Percentiles rank a stretch among this genome's conserved stretches.
These are phyloP conservation scores for Seira ritae DNA, from an alignment of 2,888 invertebrate genomes.

Conservation along the genomic window DNA sequence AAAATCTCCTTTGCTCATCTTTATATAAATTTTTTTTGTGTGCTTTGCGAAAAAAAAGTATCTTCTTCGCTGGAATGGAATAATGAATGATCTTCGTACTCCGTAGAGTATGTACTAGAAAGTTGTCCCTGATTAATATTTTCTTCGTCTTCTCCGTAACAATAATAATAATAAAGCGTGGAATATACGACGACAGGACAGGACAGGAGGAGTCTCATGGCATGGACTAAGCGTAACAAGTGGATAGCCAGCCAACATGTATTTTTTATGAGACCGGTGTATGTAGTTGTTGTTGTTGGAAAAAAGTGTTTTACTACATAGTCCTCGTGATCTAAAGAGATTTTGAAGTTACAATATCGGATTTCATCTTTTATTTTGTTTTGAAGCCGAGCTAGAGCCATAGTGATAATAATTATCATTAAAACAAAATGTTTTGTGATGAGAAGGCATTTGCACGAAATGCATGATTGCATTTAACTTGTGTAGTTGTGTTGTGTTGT, in stretches of 20 bases:
- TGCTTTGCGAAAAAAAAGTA: background rate
- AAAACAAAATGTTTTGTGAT: too few species aligned
- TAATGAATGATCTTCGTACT: constrained; percentile 15
- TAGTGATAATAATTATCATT: too few species aligned
- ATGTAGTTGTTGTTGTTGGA: background rate
- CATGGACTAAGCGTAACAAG: background rate
- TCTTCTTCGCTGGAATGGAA: constrained; percentile 18
- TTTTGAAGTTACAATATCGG: too few species aligned
- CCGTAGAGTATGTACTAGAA: too few species aligned
- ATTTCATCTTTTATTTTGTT: too few species aligned
- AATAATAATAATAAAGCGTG: constrained; percentile 40
- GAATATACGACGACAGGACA: constrained; percentile 38
- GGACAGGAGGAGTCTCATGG: background rate
- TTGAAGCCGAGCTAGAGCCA: too few species aligned
- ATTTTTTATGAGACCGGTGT: constrained; percentile 38
- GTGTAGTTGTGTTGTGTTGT: too few species aligned
- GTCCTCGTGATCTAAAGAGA: too few species aligned
- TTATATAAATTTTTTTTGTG: constrained; percentile 19
- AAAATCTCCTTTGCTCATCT: constrained; percentile 8
- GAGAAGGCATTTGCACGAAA: too few species aligned
- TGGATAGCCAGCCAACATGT: constrained; percentile 22
- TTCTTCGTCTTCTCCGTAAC: background rate
- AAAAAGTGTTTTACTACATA: background rate
- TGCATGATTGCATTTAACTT: too few species aligned
- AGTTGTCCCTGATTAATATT: constrained; percentile 24